Evolutionary conservation across 2,113 vertebrate species (phyloP).

Genomic region (Galbula dea): DNA sequence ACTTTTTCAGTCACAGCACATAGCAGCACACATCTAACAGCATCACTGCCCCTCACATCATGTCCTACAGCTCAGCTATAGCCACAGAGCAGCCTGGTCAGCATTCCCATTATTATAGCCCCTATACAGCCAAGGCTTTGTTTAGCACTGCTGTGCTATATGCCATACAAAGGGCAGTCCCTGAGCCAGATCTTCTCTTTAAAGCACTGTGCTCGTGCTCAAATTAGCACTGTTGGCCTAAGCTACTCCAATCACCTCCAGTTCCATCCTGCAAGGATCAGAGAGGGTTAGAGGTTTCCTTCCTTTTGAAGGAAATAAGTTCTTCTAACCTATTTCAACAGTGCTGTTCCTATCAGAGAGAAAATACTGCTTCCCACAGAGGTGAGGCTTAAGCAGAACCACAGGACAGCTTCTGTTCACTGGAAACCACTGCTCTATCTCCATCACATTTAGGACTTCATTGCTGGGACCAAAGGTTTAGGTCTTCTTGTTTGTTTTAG

Average conservation of each 20-base stretch:
- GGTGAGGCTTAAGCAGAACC: not conserved
- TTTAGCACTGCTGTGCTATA: not conserved
- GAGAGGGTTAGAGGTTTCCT: not conserved
- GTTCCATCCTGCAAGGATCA: not conserved
- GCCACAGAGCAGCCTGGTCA: slow-evolving; percentile 16
- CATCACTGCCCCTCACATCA: not conserved
- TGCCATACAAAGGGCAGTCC: not conserved
- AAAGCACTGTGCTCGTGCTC: not conserved
- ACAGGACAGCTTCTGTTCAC: not conserved
- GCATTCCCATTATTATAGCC: not conserved
- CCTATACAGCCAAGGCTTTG: not conserved
- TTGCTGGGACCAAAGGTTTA: not conserved
- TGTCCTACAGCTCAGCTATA: not conserved
- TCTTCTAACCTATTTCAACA: not conserved
- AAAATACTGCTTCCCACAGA: not conserved
- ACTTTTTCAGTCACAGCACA: not conserved
- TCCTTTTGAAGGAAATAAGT: not conserved
- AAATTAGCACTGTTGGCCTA: not conserved
- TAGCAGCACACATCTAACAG: not conserved
- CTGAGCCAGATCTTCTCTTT: not conserved
- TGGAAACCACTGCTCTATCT: not conserved
- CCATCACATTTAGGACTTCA: not conserved
- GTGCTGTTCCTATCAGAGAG: not conserved
- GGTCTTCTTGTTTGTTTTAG: not conserved
- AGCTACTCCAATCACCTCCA: not conserved